Base-by-base conservation (phyloP, 1,140 invertebrate genomes). In the Meloidogyne chitwoodi region DNA sequence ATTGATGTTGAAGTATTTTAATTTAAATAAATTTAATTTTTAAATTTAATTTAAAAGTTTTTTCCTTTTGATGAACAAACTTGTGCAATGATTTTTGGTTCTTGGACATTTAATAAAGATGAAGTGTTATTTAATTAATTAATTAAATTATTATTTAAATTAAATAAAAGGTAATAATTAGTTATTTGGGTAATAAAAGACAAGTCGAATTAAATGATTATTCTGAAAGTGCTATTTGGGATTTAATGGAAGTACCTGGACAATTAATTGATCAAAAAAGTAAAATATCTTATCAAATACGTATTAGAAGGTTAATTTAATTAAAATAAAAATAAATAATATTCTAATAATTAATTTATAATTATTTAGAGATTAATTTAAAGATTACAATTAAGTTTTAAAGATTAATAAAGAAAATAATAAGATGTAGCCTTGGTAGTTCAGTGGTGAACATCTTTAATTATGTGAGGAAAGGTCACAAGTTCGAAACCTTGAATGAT, bases 21-120 rank as follows among this genome's bases (percentile, higher is more conserved):
- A 34, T 91, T 91, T 83, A 90, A 91, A 81, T 93, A 96, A 83
- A n/a, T n/a, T 95, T 98, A 88, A 83, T 85, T 16, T 19, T 31
- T 44, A 56, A 22, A 11, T 38, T 56, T 44, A 24, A n/a, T 56
- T 94, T 24, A 98, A 98, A 82, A n/a, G 12, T 14, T 94, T 89
- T 98, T 91, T 82, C 91, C 91, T 26, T 91, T 91, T 84, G 91
- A 91, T 93, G 96, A 78, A 48, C 63, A 79, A 64, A 61, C 92
- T 0, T 98, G 95, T 88, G 94, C 96, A 77, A 96, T 99, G 94
- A 98, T 98, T 88, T 98, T 98, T 81, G 95, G 95, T 5, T 97
- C 94, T 1, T 99, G 96, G 96, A 98, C 96, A 0, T 98, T 96
- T 88, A 96, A 96, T 83, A 94, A 94, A 0, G 93, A 98, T 88